Evolutionary conservation across 2,113 vertebrate genomes (phyloP).

Genomic region (Equus quagga): DNA sequence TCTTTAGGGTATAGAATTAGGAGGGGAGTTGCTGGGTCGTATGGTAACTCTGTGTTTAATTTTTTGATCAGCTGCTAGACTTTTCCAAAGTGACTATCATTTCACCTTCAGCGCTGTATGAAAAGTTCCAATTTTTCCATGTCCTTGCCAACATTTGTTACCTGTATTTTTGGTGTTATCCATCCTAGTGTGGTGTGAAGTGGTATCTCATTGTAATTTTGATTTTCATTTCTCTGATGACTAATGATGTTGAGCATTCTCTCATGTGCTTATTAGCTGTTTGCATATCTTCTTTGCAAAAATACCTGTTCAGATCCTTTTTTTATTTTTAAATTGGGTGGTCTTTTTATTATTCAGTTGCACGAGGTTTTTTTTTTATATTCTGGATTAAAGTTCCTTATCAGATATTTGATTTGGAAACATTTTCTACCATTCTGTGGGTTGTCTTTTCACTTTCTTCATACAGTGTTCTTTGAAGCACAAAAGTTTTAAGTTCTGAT

Average conservation of each 20-base stretch:
- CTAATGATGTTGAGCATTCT: neutral
- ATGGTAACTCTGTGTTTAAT: neutral
- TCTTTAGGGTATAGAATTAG: neutral
- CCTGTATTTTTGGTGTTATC: neutral
- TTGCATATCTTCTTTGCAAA: neutral
- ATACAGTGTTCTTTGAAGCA: neutral
- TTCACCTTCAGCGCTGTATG: neutral
- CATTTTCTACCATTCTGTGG: neutral
- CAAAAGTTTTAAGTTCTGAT: neutral
- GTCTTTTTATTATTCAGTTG: constrained; percentile 1
- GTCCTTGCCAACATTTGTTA: neutral
- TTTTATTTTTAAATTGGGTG: neutral
- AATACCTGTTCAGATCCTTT: neutral
- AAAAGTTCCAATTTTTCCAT: neutral
- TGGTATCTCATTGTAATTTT: neutral
- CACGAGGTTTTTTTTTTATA: neutral
- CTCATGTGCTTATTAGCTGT: neutral
- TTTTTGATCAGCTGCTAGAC: neutral
- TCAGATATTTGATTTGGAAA: neutral
- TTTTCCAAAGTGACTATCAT: neutral
- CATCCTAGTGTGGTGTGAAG: neutral
- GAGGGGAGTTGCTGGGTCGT: neutral
- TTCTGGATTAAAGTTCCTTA: neutral
- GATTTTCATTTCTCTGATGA: neutral
- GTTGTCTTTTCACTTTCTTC: neutral